Base-by-base conservation (phyloP, 2,113 vertebrate species). In the Scatophagus argus region DNA sequence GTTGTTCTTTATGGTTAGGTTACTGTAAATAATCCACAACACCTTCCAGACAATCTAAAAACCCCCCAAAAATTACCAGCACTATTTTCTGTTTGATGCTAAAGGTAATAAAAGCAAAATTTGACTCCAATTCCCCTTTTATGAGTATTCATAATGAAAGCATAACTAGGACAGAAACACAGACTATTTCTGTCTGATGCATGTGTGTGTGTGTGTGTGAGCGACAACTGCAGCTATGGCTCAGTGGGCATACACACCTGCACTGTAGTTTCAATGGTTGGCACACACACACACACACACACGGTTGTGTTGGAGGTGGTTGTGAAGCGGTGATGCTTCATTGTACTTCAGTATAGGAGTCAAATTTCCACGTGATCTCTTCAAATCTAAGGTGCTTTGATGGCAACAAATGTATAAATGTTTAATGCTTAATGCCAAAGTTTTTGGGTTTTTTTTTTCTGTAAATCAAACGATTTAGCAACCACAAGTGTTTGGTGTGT, bases 141-240 rank as follows among this genome's bases (percentile, higher is more conserved):
- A 23, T 11, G 19, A 68, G 65, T 27, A 36, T 60, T 36, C 8
- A 16, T n/a, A 73, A 73, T 16, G 10, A 25, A 69, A 16, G 34
- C 23, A 8, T 41, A 81, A 80, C 76, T 56, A 29, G 47, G 31
- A 32, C 23, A 49, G 74, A 77, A 69, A 71, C 31, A 21, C 19
- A 6, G 41, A 13, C 38, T 83, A 79, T 83, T 74, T 88, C 58
- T 72, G 77, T 69, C 43, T 41, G 4, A 44, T 29, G 39, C 41
- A 67, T 46, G 70, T 29, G 36, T 29, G 19, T 11, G 21, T 25
- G 59, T n/a, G 51, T 41, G 59, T 41, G 36, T 31, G 51, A 44
- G 56, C 31, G 70, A 84, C 68, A 89, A 74, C 76, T 84, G 71
- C 70, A 85, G n/a, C 59, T 64, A 76, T 3, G 59, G 68, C 78